Percentiles rank a stretch among this genome's conserved stretches.
Conservation (phyloP, 2,888 invertebrate species). For the Drosophila engyochracea region DNA sequence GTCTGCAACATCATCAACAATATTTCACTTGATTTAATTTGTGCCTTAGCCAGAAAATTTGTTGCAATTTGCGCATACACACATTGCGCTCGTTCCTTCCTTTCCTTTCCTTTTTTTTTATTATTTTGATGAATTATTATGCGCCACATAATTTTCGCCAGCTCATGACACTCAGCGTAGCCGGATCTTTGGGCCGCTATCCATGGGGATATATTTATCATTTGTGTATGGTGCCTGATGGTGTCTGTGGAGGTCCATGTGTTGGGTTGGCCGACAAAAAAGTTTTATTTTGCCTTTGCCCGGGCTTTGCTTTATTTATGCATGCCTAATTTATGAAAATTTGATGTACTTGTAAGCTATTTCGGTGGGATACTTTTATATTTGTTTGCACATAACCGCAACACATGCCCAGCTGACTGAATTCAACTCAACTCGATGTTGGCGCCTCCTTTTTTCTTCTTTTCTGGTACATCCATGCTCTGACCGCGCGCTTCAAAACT, state of each 20-base stretch:
- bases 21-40: constrained; percentile 68
- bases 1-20: constrained; percentile 63
- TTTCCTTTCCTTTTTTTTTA: constrained; percentile 11
- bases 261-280: constrained; percentile 57
- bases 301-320: constrained; percentile 69
- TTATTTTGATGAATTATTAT: constrained; percentile 74
- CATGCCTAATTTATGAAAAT: constrained; percentile 81
- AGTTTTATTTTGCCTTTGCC: constrained; percentile 43
- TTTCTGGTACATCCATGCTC: constrained; percentile 43
- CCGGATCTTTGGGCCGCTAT: constrained; percentile 9
- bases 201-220: constrained; percentile 24
- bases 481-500: constrained; percentile 71
- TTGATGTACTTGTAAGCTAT: constrained; percentile 80
- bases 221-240: constrained; percentile 31
- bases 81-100: constrained; percentile 7
- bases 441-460: constrained; percentile 20
- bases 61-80: constrained; percentile 72
- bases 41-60: constrained; percentile 58
- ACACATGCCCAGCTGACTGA: constrained; percentile 62
- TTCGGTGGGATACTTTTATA: constrained; percentile 79
- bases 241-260: constrained; percentile 37
- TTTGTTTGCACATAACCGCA: constrained; percentile 78
- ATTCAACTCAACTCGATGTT: constrained; percentile 24
- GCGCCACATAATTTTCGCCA: constrained; percentile 76
- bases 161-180: constrained; percentile 67